Evolutionary conservation across 2,888 invertebrate genomes (phyloP).

Genomic region (Drosophila subquinaria): DNA sequence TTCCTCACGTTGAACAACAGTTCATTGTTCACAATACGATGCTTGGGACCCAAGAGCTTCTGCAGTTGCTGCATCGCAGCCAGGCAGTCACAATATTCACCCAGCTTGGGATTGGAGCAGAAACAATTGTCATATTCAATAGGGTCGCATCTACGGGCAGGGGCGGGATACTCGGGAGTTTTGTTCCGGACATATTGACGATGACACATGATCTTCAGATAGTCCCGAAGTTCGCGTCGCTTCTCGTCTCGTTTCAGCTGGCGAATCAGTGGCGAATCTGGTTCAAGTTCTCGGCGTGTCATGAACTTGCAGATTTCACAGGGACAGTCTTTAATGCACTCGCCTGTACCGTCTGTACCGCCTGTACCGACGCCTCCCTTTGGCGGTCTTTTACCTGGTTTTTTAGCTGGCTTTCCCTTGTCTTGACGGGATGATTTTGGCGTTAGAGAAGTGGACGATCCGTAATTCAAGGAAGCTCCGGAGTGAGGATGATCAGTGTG

Average conservation of each 20-base stretch:
- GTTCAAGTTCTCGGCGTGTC: slow-evolving; percentile 13
- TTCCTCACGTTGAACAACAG: slow-evolving; percentile 17
- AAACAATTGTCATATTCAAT: slow-evolving; percentile 37
- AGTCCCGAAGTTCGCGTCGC: slow-evolving; percentile 22
- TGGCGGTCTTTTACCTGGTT: not conserved
- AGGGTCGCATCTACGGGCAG: slow-evolving; percentile 43
- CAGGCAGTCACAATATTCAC: slow-evolving; percentile 54
- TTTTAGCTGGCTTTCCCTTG: not conserved
- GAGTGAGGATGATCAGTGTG: not conserved
- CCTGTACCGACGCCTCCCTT: not conserved
- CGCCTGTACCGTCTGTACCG: not conserved
- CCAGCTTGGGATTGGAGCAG: slow-evolving; percentile 36
- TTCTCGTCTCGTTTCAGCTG: slow-evolving; percentile 41
- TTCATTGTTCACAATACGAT: slow-evolving; percentile 13
- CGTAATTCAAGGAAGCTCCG: not conserved
- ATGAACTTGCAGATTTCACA: slow-evolving; percentile 16
- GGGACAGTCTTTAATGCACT: slow-evolving; percentile 20
- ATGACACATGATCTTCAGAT: slow-evolving; percentile 16
- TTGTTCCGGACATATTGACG: slow-evolving; percentile 23
- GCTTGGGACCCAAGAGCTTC: slow-evolving; percentile 18
- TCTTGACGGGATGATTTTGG: not conserved
- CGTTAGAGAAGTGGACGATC: too few relatives aligned
- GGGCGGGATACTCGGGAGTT: slow-evolving; percentile 3
- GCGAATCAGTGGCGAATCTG: slow-evolving; percentile 37
- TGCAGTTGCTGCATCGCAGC: slow-evolving; percentile 42